phyloP scores from a whole-genome alignment of 2,113 vertebrate genomes.

The Ictidomys tridecemlineatus region DNA sequence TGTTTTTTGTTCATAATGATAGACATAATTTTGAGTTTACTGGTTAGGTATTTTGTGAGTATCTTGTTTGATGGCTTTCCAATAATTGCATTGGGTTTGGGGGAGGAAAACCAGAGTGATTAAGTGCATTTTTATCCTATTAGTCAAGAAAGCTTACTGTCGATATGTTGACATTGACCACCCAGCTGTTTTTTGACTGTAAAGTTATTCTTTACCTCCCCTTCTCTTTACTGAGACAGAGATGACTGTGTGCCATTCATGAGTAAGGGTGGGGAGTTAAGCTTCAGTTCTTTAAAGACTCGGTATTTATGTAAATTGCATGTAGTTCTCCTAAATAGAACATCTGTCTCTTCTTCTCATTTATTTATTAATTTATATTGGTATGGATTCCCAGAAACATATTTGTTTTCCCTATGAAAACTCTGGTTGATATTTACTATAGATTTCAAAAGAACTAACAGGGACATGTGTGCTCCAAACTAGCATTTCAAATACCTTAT shows the following conservation, averaged over 20 bases:
- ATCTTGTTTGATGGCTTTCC: neutral
- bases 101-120: neutral
- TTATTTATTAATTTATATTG: neutral
- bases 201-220: neutral
- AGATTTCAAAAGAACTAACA: neutral
- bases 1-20: neutral
- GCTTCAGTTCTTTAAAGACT: neutral
- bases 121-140: neutral
- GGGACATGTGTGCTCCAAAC: neutral
- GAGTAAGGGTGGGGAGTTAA: neutral
- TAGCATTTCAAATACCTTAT: neutral
- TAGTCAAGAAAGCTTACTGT: neutral
- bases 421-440: neutral
- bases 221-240: neutral
- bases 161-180: neutral
- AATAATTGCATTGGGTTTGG: neutral
- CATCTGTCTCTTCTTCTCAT: neutral
- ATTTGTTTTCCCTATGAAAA: neutral
- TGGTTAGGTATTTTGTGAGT: neutral
- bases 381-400: neutral
- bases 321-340: neutral
- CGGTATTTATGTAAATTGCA: neutral
- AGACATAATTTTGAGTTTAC: neutral
- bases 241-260: neutral
- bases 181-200: neutral